These are phyloP conservation scores for Australoheros scitulus DNA, from an alignment of 2,113 vertebrate genomes.

Conservation along the genomic window DNA sequence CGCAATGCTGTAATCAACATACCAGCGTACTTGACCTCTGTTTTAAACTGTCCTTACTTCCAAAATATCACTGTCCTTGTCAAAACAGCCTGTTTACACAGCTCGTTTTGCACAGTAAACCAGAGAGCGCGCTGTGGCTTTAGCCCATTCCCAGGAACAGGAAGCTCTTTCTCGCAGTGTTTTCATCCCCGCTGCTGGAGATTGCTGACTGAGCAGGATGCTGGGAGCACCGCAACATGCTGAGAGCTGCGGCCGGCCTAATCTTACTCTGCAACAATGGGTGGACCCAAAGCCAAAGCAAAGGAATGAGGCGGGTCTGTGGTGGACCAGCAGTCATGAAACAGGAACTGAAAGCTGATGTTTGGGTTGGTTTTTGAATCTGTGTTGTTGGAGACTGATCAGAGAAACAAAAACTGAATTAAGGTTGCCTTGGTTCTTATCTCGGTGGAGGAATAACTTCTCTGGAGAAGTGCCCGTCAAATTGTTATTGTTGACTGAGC, in stretches of 20 bases:
- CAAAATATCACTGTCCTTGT: not conserved
- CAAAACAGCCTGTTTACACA: not conserved
- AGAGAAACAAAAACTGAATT: not conserved
- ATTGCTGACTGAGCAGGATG: constrained; percentile 65
- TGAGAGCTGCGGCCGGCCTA: not conserved
- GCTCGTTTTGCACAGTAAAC: constrained; percentile 11
- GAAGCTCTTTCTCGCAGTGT: constrained; percentile 45
- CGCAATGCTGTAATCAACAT: constrained; percentile 13
- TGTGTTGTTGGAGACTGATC: not conserved
- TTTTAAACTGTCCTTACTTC: not conserved
- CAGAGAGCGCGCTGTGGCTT: constrained; percentile 13
- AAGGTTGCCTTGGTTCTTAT: not conserved
- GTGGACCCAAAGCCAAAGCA: constrained; percentile 1
- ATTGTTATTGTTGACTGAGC: not conserved
- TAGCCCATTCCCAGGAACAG: constrained; percentile 46
- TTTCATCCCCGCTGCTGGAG: constrained; percentile 37
- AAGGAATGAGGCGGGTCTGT: not conserved
- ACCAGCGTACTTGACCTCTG: not conserved
- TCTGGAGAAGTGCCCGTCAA: not conserved
- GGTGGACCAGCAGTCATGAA: not conserved
- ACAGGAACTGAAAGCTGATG: constrained; percentile 9
- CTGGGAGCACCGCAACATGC: constrained; percentile 6
- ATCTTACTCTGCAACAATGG: constrained; percentile 6
- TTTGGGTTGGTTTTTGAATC: not conserved
- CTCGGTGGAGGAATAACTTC: not conserved